Evolutionary conservation across 2,113 vertebrate genomes (phyloP), one percentile per base, ranked within the genome.

Genomic region (Burhinus oedicnemus): DNA sequence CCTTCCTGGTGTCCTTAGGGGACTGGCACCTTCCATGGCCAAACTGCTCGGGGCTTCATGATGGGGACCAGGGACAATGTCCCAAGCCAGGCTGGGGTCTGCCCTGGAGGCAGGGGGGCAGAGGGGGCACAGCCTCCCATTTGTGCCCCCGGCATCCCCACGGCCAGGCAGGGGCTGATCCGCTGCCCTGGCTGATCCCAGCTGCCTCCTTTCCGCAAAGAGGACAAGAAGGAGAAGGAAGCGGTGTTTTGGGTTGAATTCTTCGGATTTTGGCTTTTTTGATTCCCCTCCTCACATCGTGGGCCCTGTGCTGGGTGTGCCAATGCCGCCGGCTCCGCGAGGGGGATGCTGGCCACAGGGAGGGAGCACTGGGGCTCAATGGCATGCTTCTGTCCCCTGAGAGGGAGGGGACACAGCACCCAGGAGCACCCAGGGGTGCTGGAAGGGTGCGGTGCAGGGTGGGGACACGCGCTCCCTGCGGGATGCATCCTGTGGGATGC

Each of bases 161-260:
- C 15, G 12, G 25, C 23, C 1, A 0, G 47, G 34, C 40, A 40
- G 27, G 32, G 34, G 17, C 55, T 76, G 54, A 21, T 29, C 5
- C 40, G 1, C 6, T 0, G 1, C 32, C 44, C 29, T 0, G 0
- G 0, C 22, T n/a, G 40, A 9, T 42, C 54, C n/a, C 58, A 8
- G 4, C 47, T 23, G 58, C 60, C 36, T 19, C 54, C 66, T 47
- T 8, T 52, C 45, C 3, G 0, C 70, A 6, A 5, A 36, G 10
- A 27, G 34, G 30, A 9, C 40, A 6, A 6, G 17, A 6, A 12
- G 27, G 34, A 36, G n/a, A 12, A 8, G 12, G 26, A 38, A 49
- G 4, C 1, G 0, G 15, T 1, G 0, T 5, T 77, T 80, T 4
- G 80, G 54, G 68, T 15, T 57, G 58, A 69, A 20, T 83, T 69